These are phyloP conservation scores for Philaethria dido DNA, from an alignment of 2,888 invertebrate species.

Conservation along the genomic window DNA sequence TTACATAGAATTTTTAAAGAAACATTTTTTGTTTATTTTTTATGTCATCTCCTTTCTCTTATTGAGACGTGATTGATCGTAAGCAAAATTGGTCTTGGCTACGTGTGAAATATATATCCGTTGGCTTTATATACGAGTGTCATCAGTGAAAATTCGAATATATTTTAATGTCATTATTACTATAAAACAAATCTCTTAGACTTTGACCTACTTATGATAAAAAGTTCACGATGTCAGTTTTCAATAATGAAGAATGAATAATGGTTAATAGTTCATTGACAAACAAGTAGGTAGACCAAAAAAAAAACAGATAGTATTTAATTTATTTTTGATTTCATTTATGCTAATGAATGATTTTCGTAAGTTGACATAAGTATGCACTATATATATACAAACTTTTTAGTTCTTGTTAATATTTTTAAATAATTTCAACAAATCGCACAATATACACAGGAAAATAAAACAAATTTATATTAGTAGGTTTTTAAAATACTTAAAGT, in stretches of 20 bases:
- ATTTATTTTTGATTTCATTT: no score
- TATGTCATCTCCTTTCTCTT: conserved; percentile 72
- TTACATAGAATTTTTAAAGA: conserved; percentile 46
- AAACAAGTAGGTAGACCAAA: neutral
- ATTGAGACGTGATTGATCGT: conserved; percentile 50
- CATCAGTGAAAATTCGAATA: neutral
- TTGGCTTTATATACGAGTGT: neutral
- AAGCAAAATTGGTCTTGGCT: conserved; percentile 39
- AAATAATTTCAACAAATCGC: no score
- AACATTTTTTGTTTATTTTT: conserved; percentile 68
- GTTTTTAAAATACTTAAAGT: no score
- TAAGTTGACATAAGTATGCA: no score
- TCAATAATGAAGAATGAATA: neutral
- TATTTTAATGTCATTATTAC: conserved; percentile 14
- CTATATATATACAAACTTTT: no score
- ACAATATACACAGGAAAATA: no score
- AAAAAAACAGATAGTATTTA: no score
- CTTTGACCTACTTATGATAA: conserved; percentile 19
- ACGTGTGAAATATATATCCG: conserved; percentile 33
- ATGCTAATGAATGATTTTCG: no score
- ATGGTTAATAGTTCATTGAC: neutral
- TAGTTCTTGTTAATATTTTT: no score
- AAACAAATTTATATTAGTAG: no score
- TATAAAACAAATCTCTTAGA: conserved; percentile 17
- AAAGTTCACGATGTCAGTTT: neutral